These are phyloP conservation scores for Syngnathus floridae DNA, from an alignment of 2,113 vertebrate genomes.

Conservation along the genomic window DNA sequence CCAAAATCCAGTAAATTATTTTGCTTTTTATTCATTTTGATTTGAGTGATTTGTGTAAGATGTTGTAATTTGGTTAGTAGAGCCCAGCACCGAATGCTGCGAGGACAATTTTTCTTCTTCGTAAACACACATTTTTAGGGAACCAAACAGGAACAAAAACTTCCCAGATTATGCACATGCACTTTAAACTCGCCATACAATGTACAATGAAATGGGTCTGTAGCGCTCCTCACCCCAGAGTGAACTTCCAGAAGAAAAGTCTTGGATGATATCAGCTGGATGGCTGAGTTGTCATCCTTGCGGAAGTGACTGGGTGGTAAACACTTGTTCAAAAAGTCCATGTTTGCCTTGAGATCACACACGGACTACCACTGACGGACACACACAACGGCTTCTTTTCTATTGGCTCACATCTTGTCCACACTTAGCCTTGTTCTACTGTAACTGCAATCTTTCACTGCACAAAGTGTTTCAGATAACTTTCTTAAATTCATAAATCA, in stretches of 20 bases:
- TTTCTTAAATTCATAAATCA: slow-evolving; percentile 8
- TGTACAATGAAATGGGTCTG: too few species aligned
- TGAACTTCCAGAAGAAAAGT: not conserved
- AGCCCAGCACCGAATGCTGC: too few species aligned
- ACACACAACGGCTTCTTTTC: not conserved
- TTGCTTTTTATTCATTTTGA: too few species aligned
- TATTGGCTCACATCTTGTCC: not conserved
- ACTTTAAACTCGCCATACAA: too few species aligned
- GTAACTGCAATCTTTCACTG: not conserved
- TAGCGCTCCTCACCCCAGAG: too few species aligned
- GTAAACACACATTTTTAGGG: too few species aligned
- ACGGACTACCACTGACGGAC: not conserved
- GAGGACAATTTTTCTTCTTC: too few species aligned
- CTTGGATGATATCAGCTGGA: not conserved
- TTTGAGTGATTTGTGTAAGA: too few species aligned
- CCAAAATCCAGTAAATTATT: too few species aligned
- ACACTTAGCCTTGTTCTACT: not conserved
- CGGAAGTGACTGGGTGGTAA: slow-evolving; percentile 21
- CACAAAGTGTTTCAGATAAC: not conserved
- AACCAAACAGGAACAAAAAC: too few species aligned
- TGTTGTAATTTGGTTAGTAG: too few species aligned
- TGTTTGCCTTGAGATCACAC: not conserved
- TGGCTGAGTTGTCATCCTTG: not conserved
- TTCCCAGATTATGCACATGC: too few species aligned
- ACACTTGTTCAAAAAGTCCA: slow-evolving; percentile 8